These are phyloP conservation scores for Tribolium madens DNA, from an alignment of 1,140 invertebrate genomes.

Conservation along the genomic window DNA sequence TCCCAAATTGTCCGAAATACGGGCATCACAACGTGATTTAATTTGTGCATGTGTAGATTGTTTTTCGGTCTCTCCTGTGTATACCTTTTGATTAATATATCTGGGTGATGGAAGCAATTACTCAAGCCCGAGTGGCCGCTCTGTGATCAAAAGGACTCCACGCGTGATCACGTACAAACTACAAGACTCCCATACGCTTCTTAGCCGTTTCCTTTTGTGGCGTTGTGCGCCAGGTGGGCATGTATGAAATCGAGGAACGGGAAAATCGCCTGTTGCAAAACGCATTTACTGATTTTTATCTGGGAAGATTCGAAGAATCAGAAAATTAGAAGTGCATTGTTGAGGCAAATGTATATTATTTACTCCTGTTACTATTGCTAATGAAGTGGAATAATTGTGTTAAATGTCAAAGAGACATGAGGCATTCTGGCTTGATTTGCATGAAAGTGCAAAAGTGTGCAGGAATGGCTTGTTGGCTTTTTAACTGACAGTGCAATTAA, in stretches of 20 bases:
- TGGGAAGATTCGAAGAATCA: background rate
- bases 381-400: background rate
- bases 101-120: conserved; percentile 38
- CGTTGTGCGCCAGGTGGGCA: conserved; percentile 16
- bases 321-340: background rate
- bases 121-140: conserved; percentile 47
- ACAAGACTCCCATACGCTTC: conserved; percentile 39
- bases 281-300: background rate
- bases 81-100: conserved; percentile 40
- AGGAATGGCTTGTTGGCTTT: background rate
- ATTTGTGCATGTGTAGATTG: background rate
- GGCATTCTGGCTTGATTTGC: background rate
- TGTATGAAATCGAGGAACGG: conserved; percentile 11
- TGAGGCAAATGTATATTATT: background rate
- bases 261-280: background rate
- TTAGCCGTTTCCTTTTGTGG: conserved; percentile 24
- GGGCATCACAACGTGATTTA: no score
- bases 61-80: background rate
- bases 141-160: conserved; percentile 56
- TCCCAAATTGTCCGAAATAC: background rate
- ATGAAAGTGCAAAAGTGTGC: background rate
- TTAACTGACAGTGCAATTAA: background rate
- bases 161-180: conserved; percentile 54
- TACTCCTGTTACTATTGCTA: background rate
- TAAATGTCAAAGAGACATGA: background rate